Conservation (phyloP, 2,113 vertebrate species). For the Cercocebus atys region DNA sequence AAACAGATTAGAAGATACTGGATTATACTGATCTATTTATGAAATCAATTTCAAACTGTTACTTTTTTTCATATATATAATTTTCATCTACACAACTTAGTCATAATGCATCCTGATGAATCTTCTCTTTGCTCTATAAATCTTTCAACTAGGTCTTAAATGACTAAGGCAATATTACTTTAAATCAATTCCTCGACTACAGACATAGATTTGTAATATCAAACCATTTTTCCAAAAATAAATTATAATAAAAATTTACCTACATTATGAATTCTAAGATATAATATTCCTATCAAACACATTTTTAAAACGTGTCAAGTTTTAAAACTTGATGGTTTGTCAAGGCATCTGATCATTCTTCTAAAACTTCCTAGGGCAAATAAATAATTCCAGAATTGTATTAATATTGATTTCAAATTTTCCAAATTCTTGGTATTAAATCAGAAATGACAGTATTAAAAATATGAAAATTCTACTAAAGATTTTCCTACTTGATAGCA, state of each 20-base stretch:
- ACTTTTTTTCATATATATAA: not conserved
- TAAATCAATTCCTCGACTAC: not conserved
- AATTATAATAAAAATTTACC: not conserved
- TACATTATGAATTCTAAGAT: not conserved
- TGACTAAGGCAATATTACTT: not conserved
- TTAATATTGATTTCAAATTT: not conserved
- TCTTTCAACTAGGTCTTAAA: not conserved
- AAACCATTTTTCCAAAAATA: not conserved
- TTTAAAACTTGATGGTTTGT: not conserved
- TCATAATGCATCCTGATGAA: not conserved
- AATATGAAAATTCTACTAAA: not conserved
- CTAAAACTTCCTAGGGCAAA: not conserved
- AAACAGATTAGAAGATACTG: not conserved
- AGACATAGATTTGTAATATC: not conserved
- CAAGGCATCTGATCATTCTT: not conserved
- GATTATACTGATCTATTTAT: not conserved
- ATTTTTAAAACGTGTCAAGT: not conserved
- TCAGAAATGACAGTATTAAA: not conserved
- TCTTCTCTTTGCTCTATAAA: not conserved
- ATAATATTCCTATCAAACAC: not conserved
- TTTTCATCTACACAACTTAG: not conserved
- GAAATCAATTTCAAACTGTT: not conserved
- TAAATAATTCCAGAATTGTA: not conserved
- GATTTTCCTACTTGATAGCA: not conserved
- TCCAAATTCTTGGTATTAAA: not conserved